These are phyloP conservation scores for Bufo bufo DNA, from an alignment of 2,113 vertebrate genomes.

Conservation along the genomic window DNA sequence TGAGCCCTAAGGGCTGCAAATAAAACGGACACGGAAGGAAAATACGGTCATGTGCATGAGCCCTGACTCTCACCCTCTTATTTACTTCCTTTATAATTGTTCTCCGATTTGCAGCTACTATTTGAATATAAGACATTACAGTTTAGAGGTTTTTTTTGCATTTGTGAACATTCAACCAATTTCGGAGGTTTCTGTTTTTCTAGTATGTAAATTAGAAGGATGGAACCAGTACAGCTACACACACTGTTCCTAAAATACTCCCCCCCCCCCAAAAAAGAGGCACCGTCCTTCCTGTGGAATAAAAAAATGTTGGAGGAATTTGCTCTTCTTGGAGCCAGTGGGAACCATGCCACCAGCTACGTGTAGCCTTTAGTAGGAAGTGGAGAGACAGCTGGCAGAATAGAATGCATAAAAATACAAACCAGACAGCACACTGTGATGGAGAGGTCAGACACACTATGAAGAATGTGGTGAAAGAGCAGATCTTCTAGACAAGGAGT, in stretches of 20 bases:
- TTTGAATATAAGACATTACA: no score
- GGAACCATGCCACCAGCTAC: conserved; percentile 25
- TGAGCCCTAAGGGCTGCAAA: no score
- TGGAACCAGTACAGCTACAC: neutral
- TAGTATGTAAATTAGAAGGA: neutral
- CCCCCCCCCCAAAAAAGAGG: neutral
- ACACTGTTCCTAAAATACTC: neutral
- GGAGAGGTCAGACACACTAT: conserved; percentile 16
- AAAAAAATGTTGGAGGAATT: conserved; percentile 9
- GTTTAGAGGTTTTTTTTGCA: no score
- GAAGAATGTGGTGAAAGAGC: neutral
- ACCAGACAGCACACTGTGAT: conserved; percentile 1
- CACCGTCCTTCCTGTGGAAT: neutral
- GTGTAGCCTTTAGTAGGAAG: conserved; percentile 25
- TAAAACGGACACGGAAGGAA: no score
- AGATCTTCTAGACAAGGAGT: neutral
- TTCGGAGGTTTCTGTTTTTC: neutral
- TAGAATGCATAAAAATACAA: conserved; percentile 22
- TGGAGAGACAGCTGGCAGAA: conserved; percentile 31
- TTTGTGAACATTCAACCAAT: neutral
- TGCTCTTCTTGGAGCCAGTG: conserved; percentile 28
- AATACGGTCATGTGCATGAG: no score
- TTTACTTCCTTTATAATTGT: no score
- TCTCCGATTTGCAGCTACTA: no score
- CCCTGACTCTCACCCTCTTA: no score